Conservation (phyloP, 2,797 vertebrate species). For the Sebastolobus altivelis region DNA sequence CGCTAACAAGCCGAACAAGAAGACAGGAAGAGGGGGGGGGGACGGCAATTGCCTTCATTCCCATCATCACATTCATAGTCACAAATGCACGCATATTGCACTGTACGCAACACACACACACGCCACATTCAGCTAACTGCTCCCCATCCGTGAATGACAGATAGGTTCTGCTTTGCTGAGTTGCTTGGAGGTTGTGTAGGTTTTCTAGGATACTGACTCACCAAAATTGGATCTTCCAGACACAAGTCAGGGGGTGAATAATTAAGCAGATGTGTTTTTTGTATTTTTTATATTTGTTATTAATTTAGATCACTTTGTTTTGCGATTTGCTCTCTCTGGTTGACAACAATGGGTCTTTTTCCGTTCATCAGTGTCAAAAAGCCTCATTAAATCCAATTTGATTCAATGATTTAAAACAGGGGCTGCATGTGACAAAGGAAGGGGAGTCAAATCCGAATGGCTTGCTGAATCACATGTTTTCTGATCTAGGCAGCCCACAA, state of each 20-base stretch:
- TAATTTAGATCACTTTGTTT: not conserved
- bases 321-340: not conserved
- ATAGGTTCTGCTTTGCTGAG: not conserved
- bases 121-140: not conserved
- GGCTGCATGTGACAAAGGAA: too few relatives aligned
- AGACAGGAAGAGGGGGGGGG: conserved; percentile 28
- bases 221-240: not conserved
- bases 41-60: conserved; percentile 44
- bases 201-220: not conserved
- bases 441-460: too few relatives aligned
- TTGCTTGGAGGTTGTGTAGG: not conserved
- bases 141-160: conserved; percentile 8
- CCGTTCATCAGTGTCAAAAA: not conserved
- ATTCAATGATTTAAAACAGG: not conserved
- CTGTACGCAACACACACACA: not conserved
- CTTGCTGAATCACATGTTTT: too few relatives aligned
- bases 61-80: conserved; percentile 24
- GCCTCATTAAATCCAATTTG: not conserved
- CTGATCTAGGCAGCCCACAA: too few relatives aligned
- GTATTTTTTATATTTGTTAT: not conserved
- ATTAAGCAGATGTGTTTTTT: not conserved
- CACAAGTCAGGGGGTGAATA: not conserved
- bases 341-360: not conserved
- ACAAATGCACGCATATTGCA: not conserved
- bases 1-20: conserved; percentile 57